A percentile compares a stretch with the other conserved stretches of the same genome.
These are phyloP conservation scores for Catharus bicknelli DNA, from an alignment of 2,113 vertebrate species.

Conservation along the genomic window DNA sequence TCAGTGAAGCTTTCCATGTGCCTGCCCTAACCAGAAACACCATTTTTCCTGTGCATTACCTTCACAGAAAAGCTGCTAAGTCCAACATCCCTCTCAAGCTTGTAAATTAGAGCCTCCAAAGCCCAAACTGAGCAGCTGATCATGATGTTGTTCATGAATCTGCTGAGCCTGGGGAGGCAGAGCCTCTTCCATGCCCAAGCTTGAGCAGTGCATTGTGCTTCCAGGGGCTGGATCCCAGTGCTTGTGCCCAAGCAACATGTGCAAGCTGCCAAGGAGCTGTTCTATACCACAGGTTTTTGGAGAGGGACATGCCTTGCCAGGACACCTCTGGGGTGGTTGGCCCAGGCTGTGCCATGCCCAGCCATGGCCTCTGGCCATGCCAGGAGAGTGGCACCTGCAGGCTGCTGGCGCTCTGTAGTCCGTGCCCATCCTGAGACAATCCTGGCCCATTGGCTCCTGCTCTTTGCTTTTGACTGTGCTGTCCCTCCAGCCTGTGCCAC, in stretches of 20 bases:
- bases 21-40: neutral
- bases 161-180: neutral
- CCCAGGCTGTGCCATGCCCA: neutral
- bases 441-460: neutral
- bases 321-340: neutral
- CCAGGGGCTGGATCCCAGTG: neutral
- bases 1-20: neutral
- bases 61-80: neutral
- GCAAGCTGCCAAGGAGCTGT: neutral
- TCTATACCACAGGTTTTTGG: neutral
- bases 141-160: neutral
- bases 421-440: neutral
- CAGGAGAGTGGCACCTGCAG: neutral
- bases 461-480: constrained; percentile 1
- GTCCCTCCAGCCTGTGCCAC: neutral
- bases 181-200: neutral
- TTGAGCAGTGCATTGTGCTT: neutral
- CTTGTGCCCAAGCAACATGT: fast-evolving
- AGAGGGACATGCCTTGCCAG: fast-evolving
- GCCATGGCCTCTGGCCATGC: fast-evolving
- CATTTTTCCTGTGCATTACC: neutral
- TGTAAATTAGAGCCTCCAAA: neutral
- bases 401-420: neutral
- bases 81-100: neutral
- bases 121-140: neutral